Evolutionary conservation across 1,140 invertebrate genomes (phyloP).

Genomic region (Trichomalopsis sarcophagae): DNA sequence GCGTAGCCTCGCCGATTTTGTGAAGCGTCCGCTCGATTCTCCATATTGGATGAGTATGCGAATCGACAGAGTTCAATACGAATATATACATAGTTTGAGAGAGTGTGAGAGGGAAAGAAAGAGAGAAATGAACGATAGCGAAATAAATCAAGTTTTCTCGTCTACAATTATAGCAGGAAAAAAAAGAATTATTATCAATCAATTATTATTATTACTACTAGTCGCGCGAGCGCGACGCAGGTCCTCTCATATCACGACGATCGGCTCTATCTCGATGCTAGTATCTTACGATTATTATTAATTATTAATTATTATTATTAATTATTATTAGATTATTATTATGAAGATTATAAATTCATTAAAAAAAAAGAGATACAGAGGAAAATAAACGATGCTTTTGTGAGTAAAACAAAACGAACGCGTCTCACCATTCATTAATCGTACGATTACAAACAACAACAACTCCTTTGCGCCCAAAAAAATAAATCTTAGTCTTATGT

Average conservation of each 20-base stretch:
- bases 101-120: conserved; percentile 45
- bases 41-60: conserved; percentile 43
- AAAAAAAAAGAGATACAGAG: conserved; percentile 65
- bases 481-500: not conserved
- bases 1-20: conserved; percentile 53
- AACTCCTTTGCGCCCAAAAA: conserved; percentile 37
- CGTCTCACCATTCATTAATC: conserved; percentile 56
- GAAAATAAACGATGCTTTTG: conserved; percentile 75
- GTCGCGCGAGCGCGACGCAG: conserved; percentile 59
- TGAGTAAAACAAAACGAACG: conserved; percentile 69
- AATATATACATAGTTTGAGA: conserved; percentile 41
- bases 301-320: conserved; percentile 65
- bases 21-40: conserved; percentile 48
- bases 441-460: conserved; percentile 39
- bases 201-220: conserved; percentile 42
- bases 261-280: conserved; percentile 65
- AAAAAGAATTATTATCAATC: not conserved
- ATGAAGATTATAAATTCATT: conserved; percentile 74
- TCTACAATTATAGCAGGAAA: conserved; percentile 31
- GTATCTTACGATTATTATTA: conserved; percentile 70
- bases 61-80: conserved; percentile 39
- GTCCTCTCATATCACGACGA: conserved; percentile 65
- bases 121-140: conserved; percentile 11
- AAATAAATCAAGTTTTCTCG: conserved; percentile 32
- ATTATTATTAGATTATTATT: conserved; percentile 73